A percentile compares a stretch with the other conserved stretches of the same genome.
Evolutionary conservation across 2,113 vertebrate species (phyloP).

Genomic region (Callopanchax toddi): DNA sequence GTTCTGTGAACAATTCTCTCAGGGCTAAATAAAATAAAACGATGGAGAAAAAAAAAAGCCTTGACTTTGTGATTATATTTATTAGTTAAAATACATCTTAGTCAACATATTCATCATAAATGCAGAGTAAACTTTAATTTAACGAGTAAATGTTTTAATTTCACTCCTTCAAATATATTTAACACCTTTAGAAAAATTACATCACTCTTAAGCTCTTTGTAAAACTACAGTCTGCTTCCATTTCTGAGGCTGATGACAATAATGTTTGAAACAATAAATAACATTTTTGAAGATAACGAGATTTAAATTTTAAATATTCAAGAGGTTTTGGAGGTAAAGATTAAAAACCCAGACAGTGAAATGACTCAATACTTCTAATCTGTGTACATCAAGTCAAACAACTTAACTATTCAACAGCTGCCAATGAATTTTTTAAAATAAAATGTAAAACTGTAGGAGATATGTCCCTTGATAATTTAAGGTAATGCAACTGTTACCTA

Average conservation of each 20-base stretch:
- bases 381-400: not conserved
- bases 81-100: conserved; percentile 69
- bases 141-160: conserved; percentile 27
- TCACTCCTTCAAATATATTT: conserved; percentile 30
- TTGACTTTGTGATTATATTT: conserved; percentile 53
- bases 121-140: conserved; percentile 14
- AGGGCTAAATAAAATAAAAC: conserved; percentile 46
- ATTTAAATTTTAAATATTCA: no score
- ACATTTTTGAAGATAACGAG: not conserved
- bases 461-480: conserved; percentile 31
- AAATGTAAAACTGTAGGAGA: conserved; percentile 6
- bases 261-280: no score
- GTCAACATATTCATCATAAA: conserved; percentile 18
- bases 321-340: no score
- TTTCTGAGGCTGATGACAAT: not conserved
- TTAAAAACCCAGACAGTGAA: no score
- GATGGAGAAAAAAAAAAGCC: conserved; percentile 2
- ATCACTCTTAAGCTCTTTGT: conserved; percentile 9
- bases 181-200: conserved; percentile 41
- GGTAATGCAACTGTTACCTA: conserved; percentile 12
- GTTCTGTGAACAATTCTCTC: conserved; percentile 53
- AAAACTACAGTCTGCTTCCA: conserved; percentile 7
- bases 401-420: conserved; percentile 46
- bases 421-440: conserved; percentile 27
- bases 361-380: no score